A percentile compares a stretch with the other conserved stretches of the same genome.
Evolutionary conservation across 1,140 invertebrate genomes (phyloP).

Genomic region (Bombyx mandarina): DNA sequence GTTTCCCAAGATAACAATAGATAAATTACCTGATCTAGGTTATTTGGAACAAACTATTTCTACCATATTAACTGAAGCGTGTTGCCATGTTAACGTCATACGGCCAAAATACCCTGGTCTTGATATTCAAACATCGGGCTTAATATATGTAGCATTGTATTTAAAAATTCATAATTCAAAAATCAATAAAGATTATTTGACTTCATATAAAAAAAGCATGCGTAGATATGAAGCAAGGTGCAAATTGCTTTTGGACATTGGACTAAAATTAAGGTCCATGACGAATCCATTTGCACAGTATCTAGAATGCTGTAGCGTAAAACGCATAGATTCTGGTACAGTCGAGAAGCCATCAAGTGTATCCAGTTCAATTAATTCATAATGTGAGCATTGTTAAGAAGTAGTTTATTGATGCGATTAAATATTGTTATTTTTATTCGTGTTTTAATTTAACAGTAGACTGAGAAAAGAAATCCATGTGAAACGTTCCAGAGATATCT

Average conservation of each 20-base stretch:
- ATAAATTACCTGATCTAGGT: conserved; percentile 67
- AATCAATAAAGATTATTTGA: conserved; percentile 20
- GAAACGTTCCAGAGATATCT: conserved; percentile 7
- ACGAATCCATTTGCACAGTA: conserved; percentile 60
- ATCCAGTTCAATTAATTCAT: no score
- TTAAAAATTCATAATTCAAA: conserved; percentile 69
- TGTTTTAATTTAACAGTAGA: no score
- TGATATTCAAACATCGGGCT: conserved; percentile 52
- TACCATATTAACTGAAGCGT: conserved; percentile 62
- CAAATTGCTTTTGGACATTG: conserved; percentile 43
- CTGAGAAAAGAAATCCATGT: background rate
- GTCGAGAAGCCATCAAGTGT: no score
- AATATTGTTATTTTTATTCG: no score
- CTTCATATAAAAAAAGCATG: conserved; percentile 47
- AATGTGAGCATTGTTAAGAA: no score
- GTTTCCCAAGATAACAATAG: conserved; percentile 53
- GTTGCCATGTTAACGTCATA: conserved; percentile 57
- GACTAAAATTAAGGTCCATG: conserved; percentile 53
- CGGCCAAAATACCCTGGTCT: conserved; percentile 73
- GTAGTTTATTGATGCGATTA: no score
- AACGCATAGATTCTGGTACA: no score
- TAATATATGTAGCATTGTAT: conserved; percentile 68
- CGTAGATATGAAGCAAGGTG: conserved; percentile 50
- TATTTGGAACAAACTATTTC: conserved; percentile 73
- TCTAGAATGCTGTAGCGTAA: conserved; percentile 36